phyloP scores from a whole-genome alignment of 2,888 invertebrate species.

The Polydrusus cervinus region DNA sequence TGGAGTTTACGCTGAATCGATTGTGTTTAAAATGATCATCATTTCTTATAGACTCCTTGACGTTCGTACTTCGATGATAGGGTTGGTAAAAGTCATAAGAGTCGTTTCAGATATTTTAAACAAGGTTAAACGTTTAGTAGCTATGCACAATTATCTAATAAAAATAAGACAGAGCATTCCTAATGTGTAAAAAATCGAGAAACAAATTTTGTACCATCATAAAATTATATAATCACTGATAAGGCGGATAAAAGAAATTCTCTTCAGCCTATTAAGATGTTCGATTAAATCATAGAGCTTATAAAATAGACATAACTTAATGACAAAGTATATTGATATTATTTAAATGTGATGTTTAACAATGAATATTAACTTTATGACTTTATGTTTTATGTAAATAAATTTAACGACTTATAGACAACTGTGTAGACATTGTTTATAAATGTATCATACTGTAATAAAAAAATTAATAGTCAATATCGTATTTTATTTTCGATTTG shows the following conservation, averaged over 20 bases:
- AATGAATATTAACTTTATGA: slow-evolving; percentile 31
- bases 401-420: slow-evolving; percentile 33
- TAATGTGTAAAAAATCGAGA: no score
- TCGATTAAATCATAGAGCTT: slow-evolving; percentile 15
- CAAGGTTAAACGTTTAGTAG: no score
- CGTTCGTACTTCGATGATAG: no score
- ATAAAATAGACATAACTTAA: slow-evolving; percentile 28
- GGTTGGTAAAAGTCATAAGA: no score
- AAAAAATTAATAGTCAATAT: slow-evolving; percentile 38
- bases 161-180: no score
- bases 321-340: slow-evolving; percentile 26
- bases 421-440: slow-evolving; percentile 49
- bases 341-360: slow-evolving; percentile 37
- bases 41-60: no score
- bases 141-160: no score
- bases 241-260: neutral
- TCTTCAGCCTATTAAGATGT: neutral
- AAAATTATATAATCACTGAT: neutral
- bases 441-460: slow-evolving; percentile 51
- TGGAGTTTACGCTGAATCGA: no score
- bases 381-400: slow-evolving; percentile 40
- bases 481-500: slow-evolving; percentile 22
- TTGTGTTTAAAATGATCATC: no score
- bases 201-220: neutral
- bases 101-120: no score